Conservation (phyloP, 1,140 invertebrate genomes). For the Orius laevigatus region DNA sequence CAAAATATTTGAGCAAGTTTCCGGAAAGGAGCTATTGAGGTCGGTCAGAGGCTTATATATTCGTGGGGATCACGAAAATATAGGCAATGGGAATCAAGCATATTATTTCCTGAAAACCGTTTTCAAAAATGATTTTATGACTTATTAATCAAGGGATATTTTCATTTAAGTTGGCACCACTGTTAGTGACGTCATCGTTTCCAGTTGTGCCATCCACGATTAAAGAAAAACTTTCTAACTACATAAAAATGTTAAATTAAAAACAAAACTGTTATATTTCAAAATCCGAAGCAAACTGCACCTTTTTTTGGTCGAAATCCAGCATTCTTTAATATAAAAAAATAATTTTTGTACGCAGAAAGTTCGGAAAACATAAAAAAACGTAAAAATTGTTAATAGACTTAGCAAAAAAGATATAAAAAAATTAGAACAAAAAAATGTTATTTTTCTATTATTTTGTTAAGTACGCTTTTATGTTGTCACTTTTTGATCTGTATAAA, state of each 20-base stretch:
- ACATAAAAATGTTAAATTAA: conserved; percentile 1
- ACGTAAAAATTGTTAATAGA: not conserved
- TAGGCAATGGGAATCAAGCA: not conserved
- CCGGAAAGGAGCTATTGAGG: too few species aligned
- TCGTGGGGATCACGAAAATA: too few species aligned
- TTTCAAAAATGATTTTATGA: too few species aligned
- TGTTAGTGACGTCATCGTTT: not conserved
- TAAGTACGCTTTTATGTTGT: conserved; percentile 10
- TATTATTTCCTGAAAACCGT: too few species aligned
- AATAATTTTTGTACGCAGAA: not conserved
- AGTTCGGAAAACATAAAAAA: not conserved
- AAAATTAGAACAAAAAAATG: too few species aligned
- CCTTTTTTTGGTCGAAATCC: conserved; percentile 18
- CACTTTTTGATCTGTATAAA: conserved; percentile 7
- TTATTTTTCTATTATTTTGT: too few species aligned
- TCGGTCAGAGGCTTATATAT: too few species aligned
- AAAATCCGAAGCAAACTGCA: conserved; percentile 23
- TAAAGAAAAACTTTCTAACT: not conserved
- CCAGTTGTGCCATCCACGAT: too few species aligned
- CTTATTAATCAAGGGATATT: not conserved
- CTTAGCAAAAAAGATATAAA: too few species aligned
- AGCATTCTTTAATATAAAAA: not conserved
- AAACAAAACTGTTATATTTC: conserved; percentile 11
- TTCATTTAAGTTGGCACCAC: conserved; percentile 1
- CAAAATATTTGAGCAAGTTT: too few species aligned